phyloP scores from a whole-genome alignment of 2,888 invertebrate genomes.

The Deilephila elpenor region DNA sequence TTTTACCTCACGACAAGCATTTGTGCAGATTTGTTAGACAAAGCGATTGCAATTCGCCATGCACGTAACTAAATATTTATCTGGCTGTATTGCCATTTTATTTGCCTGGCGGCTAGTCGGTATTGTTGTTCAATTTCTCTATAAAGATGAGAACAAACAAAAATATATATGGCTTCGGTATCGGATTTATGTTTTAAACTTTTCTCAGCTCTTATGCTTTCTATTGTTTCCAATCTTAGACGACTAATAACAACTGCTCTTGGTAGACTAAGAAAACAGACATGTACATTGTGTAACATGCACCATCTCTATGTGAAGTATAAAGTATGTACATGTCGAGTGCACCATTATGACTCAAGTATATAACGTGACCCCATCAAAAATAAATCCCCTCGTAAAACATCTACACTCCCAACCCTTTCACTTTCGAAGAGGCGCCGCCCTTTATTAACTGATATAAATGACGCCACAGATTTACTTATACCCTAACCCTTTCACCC shows the following conservation, averaged over 20 bases:
- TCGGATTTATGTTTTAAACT: neutral
- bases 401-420: slow-evolving; percentile 71
- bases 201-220: neutral
- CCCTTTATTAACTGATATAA: slow-evolving; percentile 57
- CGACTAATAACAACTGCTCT: neutral
- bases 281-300: neutral
- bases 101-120: neutral
- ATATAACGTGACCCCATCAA: slow-evolving; percentile 61
- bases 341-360: neutral
- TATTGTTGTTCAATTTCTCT: neutral
- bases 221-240: neutral
- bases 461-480: slow-evolving; percentile 68
- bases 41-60: slow-evolving; percentile 43
- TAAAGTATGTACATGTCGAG: neutral
- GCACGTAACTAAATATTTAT: slow-evolving; percentile 36
- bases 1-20: slow-evolving; percentile 41
- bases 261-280: neutral
- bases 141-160: neutral
- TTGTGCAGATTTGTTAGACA: slow-evolving; percentile 50
- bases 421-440: slow-evolving; percentile 61
- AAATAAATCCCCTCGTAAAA: slow-evolving; percentile 54
- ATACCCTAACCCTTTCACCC: slow-evolving; percentile 78
- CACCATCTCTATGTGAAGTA: neutral
- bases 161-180: neutral
- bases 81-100: neutral